Percentiles rank a stretch among this genome's conserved stretches.
Evolutionary conservation across 2,797 vertebrate genomes (phyloP).

Genomic region (Spondyliosoma cantharus): DNA sequence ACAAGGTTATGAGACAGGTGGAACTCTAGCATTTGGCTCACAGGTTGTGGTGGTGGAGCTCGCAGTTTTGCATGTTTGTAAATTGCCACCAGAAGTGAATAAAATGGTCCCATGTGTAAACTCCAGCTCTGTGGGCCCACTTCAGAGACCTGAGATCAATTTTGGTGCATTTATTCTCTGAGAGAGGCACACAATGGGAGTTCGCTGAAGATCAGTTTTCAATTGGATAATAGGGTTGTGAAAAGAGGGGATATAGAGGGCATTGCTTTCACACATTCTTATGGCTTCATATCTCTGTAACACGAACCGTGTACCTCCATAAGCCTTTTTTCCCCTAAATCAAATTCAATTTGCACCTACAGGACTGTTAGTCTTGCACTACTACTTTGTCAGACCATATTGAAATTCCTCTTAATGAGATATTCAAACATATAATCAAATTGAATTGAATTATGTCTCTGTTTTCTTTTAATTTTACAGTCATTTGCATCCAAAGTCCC

Average conservation of each 20-base stretch:
- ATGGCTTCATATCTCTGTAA: slow-evolving; percentile 82
- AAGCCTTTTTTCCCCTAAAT: slow-evolving; percentile 39
- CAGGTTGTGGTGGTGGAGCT: slow-evolving; percentile 74
- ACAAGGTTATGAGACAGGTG: slow-evolving; percentile 83
- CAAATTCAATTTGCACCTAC: slow-evolving; percentile 71
- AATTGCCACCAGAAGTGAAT: slow-evolving; percentile 87
- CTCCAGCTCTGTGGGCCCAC: slow-evolving; percentile 70
- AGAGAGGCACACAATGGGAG: slow-evolving; percentile 81
- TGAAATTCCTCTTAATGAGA: slow-evolving; percentile 49
- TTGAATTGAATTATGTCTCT: slow-evolving; percentile 50
- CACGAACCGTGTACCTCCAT: slow-evolving; percentile 62
- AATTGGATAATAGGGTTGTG: slow-evolving; percentile 85
- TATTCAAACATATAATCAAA: slow-evolving; percentile 54
- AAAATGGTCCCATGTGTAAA: slow-evolving; percentile 88
- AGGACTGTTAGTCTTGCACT: slow-evolving; percentile 21
- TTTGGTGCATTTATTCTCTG: slow-evolving; percentile 83
- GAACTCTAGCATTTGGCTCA: slow-evolving; percentile 73
- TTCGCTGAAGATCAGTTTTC: slow-evolving; percentile 84
- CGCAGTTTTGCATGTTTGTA: slow-evolving; percentile 79
- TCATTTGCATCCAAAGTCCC: slow-evolving; percentile 32
- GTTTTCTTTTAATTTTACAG: slow-evolving; percentile 73
- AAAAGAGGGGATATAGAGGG: slow-evolving; percentile 80
- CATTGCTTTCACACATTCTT: slow-evolving; percentile 84
- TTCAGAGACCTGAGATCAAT: slow-evolving; percentile 85
- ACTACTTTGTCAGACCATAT: slow-evolving; percentile 30